Evolutionary conservation across 2,113 vertebrate species (phyloP), one percentile per base, ranked within the genome.

Genomic region (pig (Sus scrofa)): DNA sequence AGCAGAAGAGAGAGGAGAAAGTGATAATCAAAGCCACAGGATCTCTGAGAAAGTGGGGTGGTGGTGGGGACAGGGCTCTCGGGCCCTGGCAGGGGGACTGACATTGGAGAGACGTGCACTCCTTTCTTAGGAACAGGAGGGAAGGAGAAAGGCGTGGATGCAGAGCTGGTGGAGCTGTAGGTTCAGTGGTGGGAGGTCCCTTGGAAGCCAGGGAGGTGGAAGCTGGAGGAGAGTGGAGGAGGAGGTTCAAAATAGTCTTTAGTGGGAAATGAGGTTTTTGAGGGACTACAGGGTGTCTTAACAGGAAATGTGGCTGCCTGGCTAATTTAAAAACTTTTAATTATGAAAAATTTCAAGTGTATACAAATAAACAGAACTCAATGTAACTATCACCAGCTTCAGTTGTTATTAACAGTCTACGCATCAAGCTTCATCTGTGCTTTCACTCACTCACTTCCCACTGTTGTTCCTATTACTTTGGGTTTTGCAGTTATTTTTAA

Each of bases 401-500:
- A 94, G 20, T 62, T 63, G 71, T 89, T 67, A 71, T 56, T 26
- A 83, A 30, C 26, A 26, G 67, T 89, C 86, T 74, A 37, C 34
- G 44, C 63, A 82, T 82, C 52, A 34, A 54, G 11, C 83, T 83
- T 89, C 37, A 65, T 75, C 62, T 86, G 16, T 30, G 60, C 37
- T 65, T 77, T 20, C 24, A 74, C 58, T 7, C 15, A 65, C 44
- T 94, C 3, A 63, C 34, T 14, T 20, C 37, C 22, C 68, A 71
- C 37, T 87, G 16, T 78, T 32, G 26, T 62, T 81, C 54, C 12
- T 37, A 56, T 88, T 86, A 22, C 65, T 62, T 79, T 73, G 14
- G 11, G 65, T 75, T 75, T 54, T 79, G 26, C 34, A 50, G 50
- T 89, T 83, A 83, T 83, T 94, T 82, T 75, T 83, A 75, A 87